Base-by-base conservation (phyloP, 2,888 invertebrate species). In the Autographa pulchrina region DNA sequence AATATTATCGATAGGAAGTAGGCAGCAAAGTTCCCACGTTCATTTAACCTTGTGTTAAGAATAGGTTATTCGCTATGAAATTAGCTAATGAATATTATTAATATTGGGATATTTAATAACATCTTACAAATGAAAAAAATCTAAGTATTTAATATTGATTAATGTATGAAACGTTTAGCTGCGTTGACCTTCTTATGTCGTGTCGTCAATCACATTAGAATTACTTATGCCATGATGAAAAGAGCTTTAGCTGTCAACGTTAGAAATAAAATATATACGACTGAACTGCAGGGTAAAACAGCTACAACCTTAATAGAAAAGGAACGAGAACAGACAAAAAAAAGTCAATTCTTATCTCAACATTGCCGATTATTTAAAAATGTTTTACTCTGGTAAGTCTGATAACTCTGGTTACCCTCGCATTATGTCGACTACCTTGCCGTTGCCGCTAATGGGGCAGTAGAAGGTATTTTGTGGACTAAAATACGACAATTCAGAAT, bases 1-100 rank as follows among this genome's bases (percentile, higher is more conserved):
- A 84, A 81, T 81, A 77, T 74, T 67, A 38, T 38, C 38, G 56
- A 66, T 66, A 81, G 77, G 82, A 83, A 78, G 77, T 78, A 58
- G 41, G 70, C 69, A 68, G 70, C 68, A 68, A 68, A 58, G 60
- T 77, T 72, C 70, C 65, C 60, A 62, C 63, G 63, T 54, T 84
- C 54, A 69, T 58, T 20, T 32, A 73, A 58, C 78, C 78, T 77
- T 78, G 72, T 63, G 58, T 48, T 25, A 43, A 35, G 69, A 68
- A 67, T 72, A 63, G 60, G 73, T 80, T 58, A 69, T 67, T 72
- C 35, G n/a, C 62, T 43, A 52, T 56, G 16, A 20, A 43, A 32
- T 59, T 32, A 59, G 32, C 14, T 32, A 59, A 32, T 59, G 16
- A 31, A 59, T 59, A 56, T 56, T 56, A 56, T 56, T 25, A 25